Evolutionary conservation across 2,797 vertebrate species (phyloP), one percentile per base, ranked within the genome.

Genomic region (Urosaurus nigricauda): DNA sequence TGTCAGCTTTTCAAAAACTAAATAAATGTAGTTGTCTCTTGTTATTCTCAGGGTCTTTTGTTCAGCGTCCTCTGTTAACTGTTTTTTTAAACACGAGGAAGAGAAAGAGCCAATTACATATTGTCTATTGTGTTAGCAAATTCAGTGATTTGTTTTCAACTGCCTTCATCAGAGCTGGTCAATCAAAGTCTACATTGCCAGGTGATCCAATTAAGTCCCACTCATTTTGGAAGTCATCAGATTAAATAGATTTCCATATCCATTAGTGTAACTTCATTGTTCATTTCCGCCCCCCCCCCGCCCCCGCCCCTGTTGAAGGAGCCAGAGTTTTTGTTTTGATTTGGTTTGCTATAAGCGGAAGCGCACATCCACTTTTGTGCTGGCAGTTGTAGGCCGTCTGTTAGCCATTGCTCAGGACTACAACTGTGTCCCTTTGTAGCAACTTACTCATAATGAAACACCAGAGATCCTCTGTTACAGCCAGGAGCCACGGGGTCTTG

Each of bases 221-320:
- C 63, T 37, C 73, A 35, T 89, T 94, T 91, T 94, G 90, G 91
- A 93, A 91, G 90, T 86, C 90, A 90, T 93, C 6, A 7, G 56
- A 86, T 94, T 93, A 90, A 89, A 80, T 43, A 87, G 89, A 92
- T 93, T 93, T 93, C 92, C 88, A 74, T 82, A 85, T 89, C 71
- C 85, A 70, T 89, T 85, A 94, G 93, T 77, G 58, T 84, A 87
- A 70, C 0, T 0, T 58, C 65, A 32, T 77, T 88, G 51, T 70
- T 21, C 51, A 87, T 89, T 80, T 90, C 90, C 56, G 80, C 88
- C 73, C 87, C 40, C 5, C 5, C 24, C 40, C 4, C 21, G 1
- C 74, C 6, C 74, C 63, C 26, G 11, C 8, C 32, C 21, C 65
- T 13, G 2, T 92, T 91, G 77, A 88, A 93, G 89, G 78, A 84